These are phyloP conservation scores for Celastrina argiolus DNA, from an alignment of 2,888 invertebrate species.

Conservation along the genomic window DNA sequence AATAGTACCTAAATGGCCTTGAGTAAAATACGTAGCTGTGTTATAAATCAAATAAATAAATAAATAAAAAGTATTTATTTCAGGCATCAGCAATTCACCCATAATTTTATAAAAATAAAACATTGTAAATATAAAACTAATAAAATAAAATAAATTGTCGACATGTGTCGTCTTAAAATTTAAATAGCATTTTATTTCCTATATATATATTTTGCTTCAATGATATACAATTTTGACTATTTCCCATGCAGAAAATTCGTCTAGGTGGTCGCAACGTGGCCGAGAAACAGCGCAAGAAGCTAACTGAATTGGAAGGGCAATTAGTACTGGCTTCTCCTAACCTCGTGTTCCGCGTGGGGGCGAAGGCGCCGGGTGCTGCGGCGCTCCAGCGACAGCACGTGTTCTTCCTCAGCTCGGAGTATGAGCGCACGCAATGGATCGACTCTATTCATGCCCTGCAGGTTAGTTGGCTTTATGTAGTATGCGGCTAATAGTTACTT, in stretches of 20 bases:
- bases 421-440: slow-evolving; percentile 95
- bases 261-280: slow-evolving; percentile 79
- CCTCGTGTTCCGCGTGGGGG: slow-evolving; percentile 88
- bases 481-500: background rate
- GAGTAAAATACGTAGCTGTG: too few relatives aligned
- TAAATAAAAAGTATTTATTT: too few relatives aligned
- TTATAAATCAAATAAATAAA: too few relatives aligned
- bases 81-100: too few relatives aligned
- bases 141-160: too few relatives aligned
- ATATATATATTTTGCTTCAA: too few relatives aligned
- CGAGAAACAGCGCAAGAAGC: slow-evolving; percentile 93
- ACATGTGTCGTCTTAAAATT: too few relatives aligned
- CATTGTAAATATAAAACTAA: too few relatives aligned
- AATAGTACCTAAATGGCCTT: too few relatives aligned
- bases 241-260: slow-evolving; percentile 73
- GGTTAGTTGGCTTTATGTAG: slow-evolving; percentile 41
- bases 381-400: slow-evolving; percentile 83
- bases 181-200: too few relatives aligned
- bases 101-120: too few relatives aligned
- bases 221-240: background rate
- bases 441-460: slow-evolving; percentile 92
- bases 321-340: slow-evolving; percentile 94
- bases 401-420: slow-evolving; percentile 95
- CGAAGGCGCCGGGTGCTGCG: slow-evolving; percentile 74
- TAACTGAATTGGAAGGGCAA: slow-evolving; percentile 93